These are phyloP conservation scores for Saturnia pavonia DNA, from an alignment of 2,888 invertebrate genomes.

Conservation along the genomic window DNA sequence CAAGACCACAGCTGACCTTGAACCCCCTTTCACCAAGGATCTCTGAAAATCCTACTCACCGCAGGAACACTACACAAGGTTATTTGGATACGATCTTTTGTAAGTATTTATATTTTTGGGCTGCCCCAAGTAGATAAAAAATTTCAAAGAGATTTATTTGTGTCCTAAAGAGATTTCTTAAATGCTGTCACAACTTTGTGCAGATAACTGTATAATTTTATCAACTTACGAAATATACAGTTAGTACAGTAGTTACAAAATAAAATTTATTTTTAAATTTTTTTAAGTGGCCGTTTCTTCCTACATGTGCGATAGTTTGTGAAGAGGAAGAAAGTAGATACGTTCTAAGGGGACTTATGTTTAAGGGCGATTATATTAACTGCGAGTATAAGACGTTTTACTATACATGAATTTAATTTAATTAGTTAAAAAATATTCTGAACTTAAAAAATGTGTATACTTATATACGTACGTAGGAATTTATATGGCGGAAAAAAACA, in stretches of 20 bases:
- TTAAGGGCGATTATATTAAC: background rate
- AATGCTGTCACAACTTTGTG: background rate
- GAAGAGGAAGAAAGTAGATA: background rate
- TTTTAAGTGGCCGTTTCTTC: background rate
- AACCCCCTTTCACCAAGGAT: too few species aligned
- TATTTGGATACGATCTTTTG: too few species aligned
- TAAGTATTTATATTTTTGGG: too few species aligned
- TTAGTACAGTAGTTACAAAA: background rate
- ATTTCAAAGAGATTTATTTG: too few species aligned
- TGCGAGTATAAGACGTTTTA: background rate
- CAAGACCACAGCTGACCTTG: too few species aligned
- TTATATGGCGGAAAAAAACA: too few species aligned
- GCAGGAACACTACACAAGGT: too few species aligned
- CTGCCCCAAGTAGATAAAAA: too few species aligned
- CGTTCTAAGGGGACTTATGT: background rate
- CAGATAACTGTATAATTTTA: background rate
- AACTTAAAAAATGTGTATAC: background rate
- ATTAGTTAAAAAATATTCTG: background rate
- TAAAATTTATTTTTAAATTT: background rate
- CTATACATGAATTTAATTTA: background rate
- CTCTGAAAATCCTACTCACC: too few species aligned
- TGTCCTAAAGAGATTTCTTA: background rate
- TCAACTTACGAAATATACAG: too few species aligned
- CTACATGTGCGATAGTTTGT: background rate
- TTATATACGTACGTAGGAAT: too few species aligned